Evolutionary conservation across 1,140 invertebrate species (phyloP), one percentile per base, ranked within the genome.

Genomic region (Papilio polytes): DNA sequence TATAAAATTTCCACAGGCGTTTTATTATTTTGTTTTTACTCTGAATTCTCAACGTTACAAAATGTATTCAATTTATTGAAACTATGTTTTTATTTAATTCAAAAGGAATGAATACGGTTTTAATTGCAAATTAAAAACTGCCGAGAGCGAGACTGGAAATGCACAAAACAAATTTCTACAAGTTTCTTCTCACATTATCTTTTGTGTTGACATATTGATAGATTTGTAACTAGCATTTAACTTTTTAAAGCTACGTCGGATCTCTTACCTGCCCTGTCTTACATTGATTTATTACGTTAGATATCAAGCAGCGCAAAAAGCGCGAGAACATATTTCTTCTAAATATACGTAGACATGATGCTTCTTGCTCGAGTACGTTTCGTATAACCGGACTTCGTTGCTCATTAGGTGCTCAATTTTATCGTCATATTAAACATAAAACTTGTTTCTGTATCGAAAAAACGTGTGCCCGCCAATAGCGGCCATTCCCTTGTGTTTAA

Each of bases 351-450:
- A 76, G 18, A 51, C 44, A 53, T n/a, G 44, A 74, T 3, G 20
- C 12, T 53, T 76, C 20, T 76, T 76, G 74, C 36, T 73, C 10
- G 18, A 53, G 31, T 22, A 13, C 12, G 74, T 20, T 36, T 20
- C 74, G 74, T 26, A 36, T 31, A 78, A 78, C 76, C 53, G 53
- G 76, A 56, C 48, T 56, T 22, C 26, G 76, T 59, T 59, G 76
- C 76, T 78, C 76, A 59, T 78, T 78, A 78, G 48, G 51, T 8
- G 51, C 51, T 59, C 76, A 78, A 56, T 78, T 78, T 78, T 46
- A 48, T 78, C 51, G 53, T 78, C 76, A 78, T 78, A 59, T 78
- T 78, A 78, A 78, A 78, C 76, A 59, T 53, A 15, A 59, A 78
- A 78, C 76, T 41, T 36, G 76, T 78, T 78, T 78, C 15, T 36